Percentiles rank a stretch among this genome's conserved stretches.
Conservation (phyloP, 2,888 invertebrate genomes). For the Pandemis corylana region DNA sequence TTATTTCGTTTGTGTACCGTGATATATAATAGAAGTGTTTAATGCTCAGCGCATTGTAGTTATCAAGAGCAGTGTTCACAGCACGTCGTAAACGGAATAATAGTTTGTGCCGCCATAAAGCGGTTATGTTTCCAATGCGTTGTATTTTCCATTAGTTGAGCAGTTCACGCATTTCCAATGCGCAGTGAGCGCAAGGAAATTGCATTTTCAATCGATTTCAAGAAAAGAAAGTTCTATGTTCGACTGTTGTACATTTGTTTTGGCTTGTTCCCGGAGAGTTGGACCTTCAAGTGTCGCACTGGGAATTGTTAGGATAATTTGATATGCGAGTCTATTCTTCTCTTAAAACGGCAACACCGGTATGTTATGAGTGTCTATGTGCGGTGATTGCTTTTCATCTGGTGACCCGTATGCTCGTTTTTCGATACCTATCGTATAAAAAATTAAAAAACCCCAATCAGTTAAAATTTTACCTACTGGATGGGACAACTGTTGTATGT, state of each 20-base stretch:
- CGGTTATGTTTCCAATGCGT: neutral
- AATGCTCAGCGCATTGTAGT: neutral
- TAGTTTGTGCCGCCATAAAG: neutral
- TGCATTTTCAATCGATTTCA: neutral
- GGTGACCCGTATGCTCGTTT: no score
- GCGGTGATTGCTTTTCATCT: no score
- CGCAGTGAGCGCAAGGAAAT: neutral
- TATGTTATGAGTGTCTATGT: no score
- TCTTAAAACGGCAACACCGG: no score
- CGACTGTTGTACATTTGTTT: no score
- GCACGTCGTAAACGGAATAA: neutral
- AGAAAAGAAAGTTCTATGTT: neutral
- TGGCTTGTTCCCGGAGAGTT: neutral
- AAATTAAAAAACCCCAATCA: no score
- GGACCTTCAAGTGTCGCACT: neutral
- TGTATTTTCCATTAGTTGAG: slow-evolving; percentile 3
- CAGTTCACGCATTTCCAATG: neutral
- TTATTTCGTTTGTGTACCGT: slow-evolving; percentile 2
- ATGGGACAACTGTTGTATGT: no score
- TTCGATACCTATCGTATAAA: no score
- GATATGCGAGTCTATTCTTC: no score
- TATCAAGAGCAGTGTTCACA: neutral
- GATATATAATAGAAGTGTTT: neutral
- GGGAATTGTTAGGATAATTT: no score
- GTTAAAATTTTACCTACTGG: no score